Base-by-base conservation (phyloP, 1,140 invertebrate species). In the Cotesia typhae region DNA sequence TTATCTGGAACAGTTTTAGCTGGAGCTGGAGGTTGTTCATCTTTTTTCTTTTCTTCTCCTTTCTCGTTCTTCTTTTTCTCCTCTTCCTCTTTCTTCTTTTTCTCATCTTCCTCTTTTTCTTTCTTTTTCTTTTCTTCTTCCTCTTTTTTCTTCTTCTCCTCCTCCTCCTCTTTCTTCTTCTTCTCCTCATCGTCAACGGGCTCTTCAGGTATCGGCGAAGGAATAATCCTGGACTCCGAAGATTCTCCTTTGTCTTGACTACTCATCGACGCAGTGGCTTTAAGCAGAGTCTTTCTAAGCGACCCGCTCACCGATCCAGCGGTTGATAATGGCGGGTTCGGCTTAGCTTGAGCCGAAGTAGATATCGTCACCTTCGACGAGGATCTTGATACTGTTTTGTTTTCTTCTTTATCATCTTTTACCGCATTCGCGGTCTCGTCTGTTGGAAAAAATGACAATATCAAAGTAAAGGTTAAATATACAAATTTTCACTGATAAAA, bases 171-270 rank as follows among this genome's bases (percentile, higher is more conserved):
- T 64, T 67, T 73, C 73, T n/a, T 72, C 51, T 17, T 77, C 20
- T 73, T 71, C 37, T 75, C 38, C 12, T 53, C 14, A 60, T 73
- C 67, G 14, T 70, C 53, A 7, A 53, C 53, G 0, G 79, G 77
- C 41, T 86, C 82, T 67, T 85, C 85, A 0, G 83, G 80, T 36
- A 86, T 85, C 5, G 85, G 84, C 1, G 85, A 83, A 0, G 84
- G 81, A 0, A 81, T 61, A 69, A 82, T 20, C 70, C 78, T 65
- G 66, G 9, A 4, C 17, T 73, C 14, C 71, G 71, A 10, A 74
- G 38, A 7, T 9, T 76, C 73, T n/a, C 52, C 6, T 55, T 79
- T 77, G 3, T 77, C 74, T 5, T 67, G 71, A 41, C 67, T 36
- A 61, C 77, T 81, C 0, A 53, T 57, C 4, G 70, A 69, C 37